phyloP scores from a whole-genome alignment of 1,140 invertebrate species.

The Drosophila simulans region DNA sequence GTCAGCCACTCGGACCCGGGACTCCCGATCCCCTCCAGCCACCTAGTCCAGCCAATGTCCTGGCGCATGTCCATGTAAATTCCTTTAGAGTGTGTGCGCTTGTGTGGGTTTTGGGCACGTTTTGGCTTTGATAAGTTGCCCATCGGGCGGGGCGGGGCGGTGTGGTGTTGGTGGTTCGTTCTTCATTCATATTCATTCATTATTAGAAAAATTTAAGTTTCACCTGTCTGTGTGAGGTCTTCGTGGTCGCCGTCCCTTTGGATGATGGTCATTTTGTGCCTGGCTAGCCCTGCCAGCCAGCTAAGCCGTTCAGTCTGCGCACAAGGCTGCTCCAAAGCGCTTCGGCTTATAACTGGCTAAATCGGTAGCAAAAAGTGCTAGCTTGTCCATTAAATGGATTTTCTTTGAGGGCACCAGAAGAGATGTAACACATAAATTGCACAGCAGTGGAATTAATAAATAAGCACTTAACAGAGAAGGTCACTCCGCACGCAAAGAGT shows the following conservation, averaged over 20 bases:
- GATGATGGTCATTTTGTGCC: conserved; percentile 64
- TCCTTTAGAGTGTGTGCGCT: conserved; percentile 28
- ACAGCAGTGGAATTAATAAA: conserved; percentile 10
- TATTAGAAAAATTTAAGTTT: conserved; percentile 79
- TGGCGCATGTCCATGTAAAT: conserved; percentile 65
- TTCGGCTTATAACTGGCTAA: conserved; percentile 45
- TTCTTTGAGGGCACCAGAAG: conserved; percentile 5
- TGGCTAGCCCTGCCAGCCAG: conserved; percentile 42
- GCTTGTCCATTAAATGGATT: conserved; percentile 3
- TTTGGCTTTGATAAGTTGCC: conserved; percentile 78
- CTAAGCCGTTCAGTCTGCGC: conserved; percentile 78
- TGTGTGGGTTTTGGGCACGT: conserved; percentile 79
- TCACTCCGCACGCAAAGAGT: background rate
- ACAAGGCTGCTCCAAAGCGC: conserved; percentile 72
- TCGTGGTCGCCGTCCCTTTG: conserved; percentile 36
- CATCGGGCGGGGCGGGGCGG: conserved; percentile 44
- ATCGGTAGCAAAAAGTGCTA: conserved; percentile 14
- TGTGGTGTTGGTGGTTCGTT: conserved; percentile 4
- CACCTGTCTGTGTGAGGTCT: conserved; percentile 19
- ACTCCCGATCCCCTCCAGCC: background rate
- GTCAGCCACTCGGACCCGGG: conserved; percentile 39
- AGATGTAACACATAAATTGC: conserved; percentile 3
- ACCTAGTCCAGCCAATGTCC: too few species aligned
- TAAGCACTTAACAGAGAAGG: conserved; percentile 1
- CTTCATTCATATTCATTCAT: conserved; percentile 83